Conservation (phyloP, 1,140 invertebrate genomes). For the Drosophila suzukii region DNA sequence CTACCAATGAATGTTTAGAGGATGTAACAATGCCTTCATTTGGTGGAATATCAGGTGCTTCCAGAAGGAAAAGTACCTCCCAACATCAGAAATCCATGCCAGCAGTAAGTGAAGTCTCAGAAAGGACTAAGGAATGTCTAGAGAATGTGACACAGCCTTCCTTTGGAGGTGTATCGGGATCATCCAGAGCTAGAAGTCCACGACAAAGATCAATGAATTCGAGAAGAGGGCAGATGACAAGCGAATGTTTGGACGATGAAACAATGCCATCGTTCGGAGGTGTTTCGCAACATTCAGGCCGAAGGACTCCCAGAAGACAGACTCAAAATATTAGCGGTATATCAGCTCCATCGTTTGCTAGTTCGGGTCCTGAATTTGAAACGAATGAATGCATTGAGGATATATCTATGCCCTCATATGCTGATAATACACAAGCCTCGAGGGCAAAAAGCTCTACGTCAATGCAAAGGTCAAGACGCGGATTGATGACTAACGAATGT, state of each 20-base stretch:
- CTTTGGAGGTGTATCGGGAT: neutral
- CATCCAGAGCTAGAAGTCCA: neutral
- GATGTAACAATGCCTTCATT: constrained; percentile 15
- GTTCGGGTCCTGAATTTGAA: neutral
- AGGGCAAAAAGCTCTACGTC: neutral
- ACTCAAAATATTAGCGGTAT: neutral
- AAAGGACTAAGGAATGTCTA: neutral
- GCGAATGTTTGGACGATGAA: constrained; percentile 16
- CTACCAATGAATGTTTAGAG: constrained; percentile 1
- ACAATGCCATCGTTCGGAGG: constrained; percentile 18
- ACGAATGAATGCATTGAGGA: constrained; percentile 2
- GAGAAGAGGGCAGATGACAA: neutral
- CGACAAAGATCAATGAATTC: constrained; percentile 2
- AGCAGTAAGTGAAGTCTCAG: neutral
- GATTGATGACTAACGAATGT: neutral
- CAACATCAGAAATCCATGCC: neutral
- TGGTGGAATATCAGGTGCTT: neutral
- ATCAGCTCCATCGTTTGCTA: too few species aligned
- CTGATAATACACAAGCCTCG: neutral
- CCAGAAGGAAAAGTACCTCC: neutral
- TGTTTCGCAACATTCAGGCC: neutral
- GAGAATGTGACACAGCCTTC: constrained; percentile 7
- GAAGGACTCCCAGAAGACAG: neutral
- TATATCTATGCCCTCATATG: constrained; percentile 2
- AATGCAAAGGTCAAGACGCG: neutral